Evolutionary conservation across 1,140 invertebrate genomes (phyloP).

Genomic region (Schmidtea mediterranea): DNA sequence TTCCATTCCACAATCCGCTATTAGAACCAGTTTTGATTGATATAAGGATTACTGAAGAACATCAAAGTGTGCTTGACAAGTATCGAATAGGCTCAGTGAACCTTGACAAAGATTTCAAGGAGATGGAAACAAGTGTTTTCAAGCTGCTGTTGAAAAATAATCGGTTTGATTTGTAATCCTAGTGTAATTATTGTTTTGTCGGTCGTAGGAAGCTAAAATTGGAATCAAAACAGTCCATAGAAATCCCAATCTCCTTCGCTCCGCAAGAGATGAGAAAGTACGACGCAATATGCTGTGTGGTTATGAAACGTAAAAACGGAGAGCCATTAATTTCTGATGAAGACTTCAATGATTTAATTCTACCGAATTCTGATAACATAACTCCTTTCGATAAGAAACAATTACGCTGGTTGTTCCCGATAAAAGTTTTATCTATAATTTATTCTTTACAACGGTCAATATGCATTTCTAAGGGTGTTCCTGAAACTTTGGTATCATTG

Average conservation of each 20-base stretch:
- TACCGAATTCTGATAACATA: not conserved
- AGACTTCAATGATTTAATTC: not conserved
- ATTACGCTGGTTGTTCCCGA: constrained; percentile 7
- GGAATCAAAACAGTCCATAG: constrained; percentile 20
- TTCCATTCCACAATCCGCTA: constrained; percentile 23
- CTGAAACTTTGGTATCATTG: constrained; percentile 2
- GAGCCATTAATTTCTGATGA: not conserved
- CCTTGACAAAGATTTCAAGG: too few species aligned
- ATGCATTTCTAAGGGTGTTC: not conserved
- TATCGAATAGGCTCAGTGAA: too few species aligned
- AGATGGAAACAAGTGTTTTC: too few species aligned
- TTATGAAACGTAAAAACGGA: constrained; percentile 16
- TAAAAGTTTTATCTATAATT: constrained; percentile 4
- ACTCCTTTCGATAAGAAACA: not conserved
- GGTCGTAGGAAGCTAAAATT: constrained; percentile 13
- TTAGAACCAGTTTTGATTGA: constrained; percentile 16
- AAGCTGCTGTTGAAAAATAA: too few species aligned
- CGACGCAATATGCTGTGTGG: constrained; percentile 16
- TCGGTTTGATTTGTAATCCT: too few species aligned
- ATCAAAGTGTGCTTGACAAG: not conserved
- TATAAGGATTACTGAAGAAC: constrained; percentile 15
- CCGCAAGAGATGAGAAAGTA: constrained; percentile 20
- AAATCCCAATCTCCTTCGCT: constrained; percentile 25
- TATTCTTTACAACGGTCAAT: too few species aligned
- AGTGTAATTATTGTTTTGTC: too few species aligned